These are phyloP conservation scores for Muschampia plurimacula DNA, from an alignment of 2,888 invertebrate species.

Conservation along the genomic window DNA sequence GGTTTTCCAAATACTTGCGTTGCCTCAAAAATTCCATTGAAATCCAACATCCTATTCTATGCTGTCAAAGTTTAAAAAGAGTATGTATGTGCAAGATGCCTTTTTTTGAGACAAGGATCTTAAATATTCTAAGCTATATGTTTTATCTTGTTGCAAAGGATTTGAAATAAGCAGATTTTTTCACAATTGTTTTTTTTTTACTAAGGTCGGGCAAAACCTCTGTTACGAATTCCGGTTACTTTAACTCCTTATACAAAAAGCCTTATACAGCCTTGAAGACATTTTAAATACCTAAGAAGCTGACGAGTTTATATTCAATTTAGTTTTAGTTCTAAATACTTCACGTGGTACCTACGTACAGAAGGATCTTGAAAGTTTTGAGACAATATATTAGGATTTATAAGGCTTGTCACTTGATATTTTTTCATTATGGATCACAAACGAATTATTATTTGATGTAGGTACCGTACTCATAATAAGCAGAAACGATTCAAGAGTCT, in stretches of 20 bases:
- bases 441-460: no score
- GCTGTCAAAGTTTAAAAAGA: background rate
- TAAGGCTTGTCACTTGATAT: no score
- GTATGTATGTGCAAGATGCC: background rate
- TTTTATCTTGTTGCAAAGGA: no score
- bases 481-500: no score
- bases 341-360: no score
- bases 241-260: background rate
- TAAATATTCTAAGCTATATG: no score
- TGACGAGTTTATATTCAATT: background rate
- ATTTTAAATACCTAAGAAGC: background rate
- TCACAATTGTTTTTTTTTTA: background rate
- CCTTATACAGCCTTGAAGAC: background rate
- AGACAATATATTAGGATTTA: no score
- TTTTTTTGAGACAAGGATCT: no score
- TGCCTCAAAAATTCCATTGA: slow-evolving; percentile 11
- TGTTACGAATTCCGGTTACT: background rate
- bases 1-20: slow-evolving; percentile 44
- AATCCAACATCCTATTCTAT: background rate
- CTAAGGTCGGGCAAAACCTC: background rate
- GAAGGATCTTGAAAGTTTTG: no score
- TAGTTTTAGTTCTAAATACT: no score
- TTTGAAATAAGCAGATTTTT: background rate
- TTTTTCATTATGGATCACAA: no score
- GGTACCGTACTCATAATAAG: no score